Percentiles rank a stretch among this genome's conserved stretches.
Conservation (phyloP, 1,140 invertebrate species). For the Lamellibrachia luymesi region DNA sequence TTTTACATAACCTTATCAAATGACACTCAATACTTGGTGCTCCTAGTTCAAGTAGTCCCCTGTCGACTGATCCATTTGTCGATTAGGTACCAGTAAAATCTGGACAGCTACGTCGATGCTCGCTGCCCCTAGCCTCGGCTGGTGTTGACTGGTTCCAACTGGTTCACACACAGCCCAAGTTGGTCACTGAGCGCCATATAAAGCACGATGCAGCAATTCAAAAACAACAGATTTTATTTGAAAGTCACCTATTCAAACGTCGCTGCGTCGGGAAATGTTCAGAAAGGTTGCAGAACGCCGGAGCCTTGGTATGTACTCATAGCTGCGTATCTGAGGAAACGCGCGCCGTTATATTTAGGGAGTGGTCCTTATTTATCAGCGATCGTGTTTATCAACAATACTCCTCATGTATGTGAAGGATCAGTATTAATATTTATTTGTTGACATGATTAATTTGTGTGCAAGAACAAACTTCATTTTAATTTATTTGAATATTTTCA, state of each 20-base stretch:
- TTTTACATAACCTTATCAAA: neutral
- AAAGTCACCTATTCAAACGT: neutral
- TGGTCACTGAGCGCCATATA: neutral
- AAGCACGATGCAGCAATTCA: neutral
- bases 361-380: neutral
- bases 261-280: neutral
- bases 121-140: neutral
- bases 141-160: neutral
- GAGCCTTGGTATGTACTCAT: neutral
- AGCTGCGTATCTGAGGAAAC: neutral
- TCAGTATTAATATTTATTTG: neutral
- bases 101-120: neutral
- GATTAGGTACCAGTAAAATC: neutral
- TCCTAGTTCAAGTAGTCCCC: neutral
- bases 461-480: neutral
- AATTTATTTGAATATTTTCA: neutral
- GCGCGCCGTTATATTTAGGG: neutral
- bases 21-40: neutral
- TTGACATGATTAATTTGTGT: neutral
- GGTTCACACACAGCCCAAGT: neutral
- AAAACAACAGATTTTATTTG: neutral
- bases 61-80: neutral
- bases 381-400: neutral
- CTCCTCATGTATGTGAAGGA: neutral
- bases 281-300: neutral